phyloP scores from a whole-genome alignment of 2,888 invertebrate species.

The Phengaris arion region DNA sequence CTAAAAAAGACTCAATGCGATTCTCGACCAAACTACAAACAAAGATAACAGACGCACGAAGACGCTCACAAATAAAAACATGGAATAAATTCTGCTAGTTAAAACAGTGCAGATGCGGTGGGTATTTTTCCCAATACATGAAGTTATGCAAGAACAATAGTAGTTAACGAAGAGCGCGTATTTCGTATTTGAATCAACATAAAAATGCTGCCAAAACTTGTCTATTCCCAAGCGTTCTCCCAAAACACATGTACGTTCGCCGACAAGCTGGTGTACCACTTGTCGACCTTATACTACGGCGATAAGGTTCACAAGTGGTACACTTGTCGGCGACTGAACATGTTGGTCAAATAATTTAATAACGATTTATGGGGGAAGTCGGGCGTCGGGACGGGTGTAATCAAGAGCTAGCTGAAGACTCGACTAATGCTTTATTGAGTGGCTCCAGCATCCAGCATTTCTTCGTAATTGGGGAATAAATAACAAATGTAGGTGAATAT shows the following conservation, averaged over 20 bases:
- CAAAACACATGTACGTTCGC: neutral
- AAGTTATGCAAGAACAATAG: conserved; percentile 41
- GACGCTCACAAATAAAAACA: conserved; percentile 19
- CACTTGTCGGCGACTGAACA: conserved; percentile 30
- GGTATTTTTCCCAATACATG: conserved; percentile 37
- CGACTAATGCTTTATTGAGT: conserved; percentile 36
- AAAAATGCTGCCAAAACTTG: conserved; percentile 37
- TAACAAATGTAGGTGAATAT: neutral
- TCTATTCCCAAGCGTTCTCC: conserved; percentile 26
- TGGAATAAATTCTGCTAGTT: conserved; percentile 29
- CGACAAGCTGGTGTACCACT: no score
- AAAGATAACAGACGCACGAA: neutral
- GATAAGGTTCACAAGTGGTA: neutral
- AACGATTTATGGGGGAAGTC: conserved; percentile 27
- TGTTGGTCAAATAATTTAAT: conserved; percentile 40
- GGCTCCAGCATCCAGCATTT: conserved; percentile 20
- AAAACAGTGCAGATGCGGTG: conserved; percentile 28
- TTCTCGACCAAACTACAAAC: neutral
- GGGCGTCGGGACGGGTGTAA: conserved; percentile 29
- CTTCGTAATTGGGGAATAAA: conserved; percentile 17
- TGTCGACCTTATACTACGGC: neutral
- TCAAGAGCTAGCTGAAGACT: conserved; percentile 35
- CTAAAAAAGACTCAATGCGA: conserved; percentile 32
- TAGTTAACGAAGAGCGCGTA: conserved; percentile 39
- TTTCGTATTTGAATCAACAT: conserved; percentile 39